Base-by-base conservation (phyloP, 2,888 invertebrate genomes). In the Lasiommata megera region DNA sequence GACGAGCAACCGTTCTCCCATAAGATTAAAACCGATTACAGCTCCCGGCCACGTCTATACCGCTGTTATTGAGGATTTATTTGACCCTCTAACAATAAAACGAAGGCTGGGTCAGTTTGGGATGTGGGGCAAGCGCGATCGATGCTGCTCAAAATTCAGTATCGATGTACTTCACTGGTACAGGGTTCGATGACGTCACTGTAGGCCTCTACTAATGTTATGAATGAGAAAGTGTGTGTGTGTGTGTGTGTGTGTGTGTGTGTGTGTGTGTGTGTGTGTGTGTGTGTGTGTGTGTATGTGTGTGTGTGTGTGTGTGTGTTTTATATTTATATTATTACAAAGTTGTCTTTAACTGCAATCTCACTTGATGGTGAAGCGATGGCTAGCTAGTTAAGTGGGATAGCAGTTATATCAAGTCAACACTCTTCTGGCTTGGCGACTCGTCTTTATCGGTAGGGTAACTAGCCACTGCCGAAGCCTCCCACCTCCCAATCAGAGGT, bases 91-190 rank as follows among this genome's bases (percentile, higher is more conserved):
- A 58, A 62, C 59, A 62, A 60, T 62, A 60, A 61, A 63, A 62
- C 59, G 64, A 58, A 63, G 61, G 64, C 62, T 66, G 61, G 63
- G 66, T 63, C 66, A 64, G 43, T 63, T 62, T 67, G 51, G 46
- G 68, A 67, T 67, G 66, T 86, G 73, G 87, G 84, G 76, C 84
- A 82, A 62, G 56, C 44, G 60, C 79, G 83, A 81, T 88, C 87
- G 80, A 87, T 84, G 46, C 79, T 80, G 73, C 71, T 88, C 87
- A 81, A 79, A 75, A 88, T 88, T 86, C 87, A 79, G 74, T 73
- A 78, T 80, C 71, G 76, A 64, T 70, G 73, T 70, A 66, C 66
- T 70, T 68, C 64, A 31, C 44, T 46, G 40, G 40, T 18, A 72
- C 71, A 71, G 72, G 71, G 62, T 54, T 58, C 50, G 67, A 62